These are phyloP conservation scores for Salticus scenicus DNA, from an alignment of 2,888 invertebrate genomes.

Conservation along the genomic window DNA sequence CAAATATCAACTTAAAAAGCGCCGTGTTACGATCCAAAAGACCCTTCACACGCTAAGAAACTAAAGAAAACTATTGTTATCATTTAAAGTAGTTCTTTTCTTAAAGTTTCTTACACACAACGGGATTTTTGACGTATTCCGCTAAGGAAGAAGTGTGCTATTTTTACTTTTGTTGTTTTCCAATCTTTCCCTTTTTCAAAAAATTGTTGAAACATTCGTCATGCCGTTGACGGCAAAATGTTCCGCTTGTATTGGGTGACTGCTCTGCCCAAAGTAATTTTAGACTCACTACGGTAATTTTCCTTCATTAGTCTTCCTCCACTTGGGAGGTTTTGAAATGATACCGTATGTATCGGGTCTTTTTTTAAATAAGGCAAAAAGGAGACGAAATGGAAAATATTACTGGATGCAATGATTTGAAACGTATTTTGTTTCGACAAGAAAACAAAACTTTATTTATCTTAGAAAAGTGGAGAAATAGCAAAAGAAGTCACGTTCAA, in stretches of 20 bases:
- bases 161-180: neutral
- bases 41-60: neutral
- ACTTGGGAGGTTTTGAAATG: neutral
- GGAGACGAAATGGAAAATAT: too few species aligned
- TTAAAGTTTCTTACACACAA: neutral
- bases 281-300: neutral
- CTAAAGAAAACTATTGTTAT: neutral
- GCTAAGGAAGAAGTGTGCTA: neutral
- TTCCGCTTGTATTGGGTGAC: neutral
- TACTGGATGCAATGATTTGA: too few species aligned
- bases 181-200: neutral
- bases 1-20: too few species aligned
- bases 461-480: too few species aligned
- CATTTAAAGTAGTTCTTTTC: neutral
- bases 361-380: too few species aligned
- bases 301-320: neutral
- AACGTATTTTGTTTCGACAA: too few species aligned
- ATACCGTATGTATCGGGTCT: too few species aligned
- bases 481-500: too few species aligned
- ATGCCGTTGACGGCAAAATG: neutral
- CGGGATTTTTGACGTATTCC: neutral
- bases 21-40: neutral
- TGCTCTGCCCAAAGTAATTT: neutral
- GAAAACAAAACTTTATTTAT: too few species aligned
- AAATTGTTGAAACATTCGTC: conserved; percentile 7